These are phyloP conservation scores for Indicator maculatus DNA, from an alignment of 2,113 vertebrate genomes.

Conservation along the genomic window DNA sequence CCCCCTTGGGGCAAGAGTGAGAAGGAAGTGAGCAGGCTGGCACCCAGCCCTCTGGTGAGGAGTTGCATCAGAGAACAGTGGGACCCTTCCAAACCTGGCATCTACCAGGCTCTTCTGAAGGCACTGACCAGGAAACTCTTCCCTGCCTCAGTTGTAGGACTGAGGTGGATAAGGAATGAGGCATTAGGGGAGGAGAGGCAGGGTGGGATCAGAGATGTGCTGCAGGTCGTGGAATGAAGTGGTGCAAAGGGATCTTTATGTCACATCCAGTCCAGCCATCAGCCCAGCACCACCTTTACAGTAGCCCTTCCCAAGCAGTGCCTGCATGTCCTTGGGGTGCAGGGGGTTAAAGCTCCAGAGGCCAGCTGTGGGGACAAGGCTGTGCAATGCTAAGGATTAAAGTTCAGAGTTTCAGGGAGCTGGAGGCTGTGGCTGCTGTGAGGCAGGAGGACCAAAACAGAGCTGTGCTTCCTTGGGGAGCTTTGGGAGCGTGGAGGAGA, in stretches of 20 bases:
- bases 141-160: not conserved
- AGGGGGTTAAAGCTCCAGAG: not conserved
- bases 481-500: no score
- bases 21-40: not conserved
- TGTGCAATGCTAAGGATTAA: not conserved
- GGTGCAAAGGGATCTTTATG: not conserved
- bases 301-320: rapidly evolving
- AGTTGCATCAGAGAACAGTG: not conserved
- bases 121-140: not conserved
- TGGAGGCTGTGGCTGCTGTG: not conserved
- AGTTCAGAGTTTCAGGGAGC: not conserved
- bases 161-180: not conserved
- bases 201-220: rapidly evolving
- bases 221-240: not conserved
- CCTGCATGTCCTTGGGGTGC: not conserved
- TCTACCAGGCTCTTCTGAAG: not conserved
- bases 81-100: not conserved
- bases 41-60: not conserved
- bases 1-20: not conserved
- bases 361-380: not conserved
- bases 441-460: not conserved
- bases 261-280: no score
- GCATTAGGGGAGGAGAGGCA: not conserved
- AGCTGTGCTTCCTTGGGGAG: not conserved
- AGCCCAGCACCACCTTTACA: no score